These are phyloP conservation scores for Chromobotia macracanthus DNA, from an alignment of 2,797 vertebrate genomes.

Conservation along the genomic window DNA sequence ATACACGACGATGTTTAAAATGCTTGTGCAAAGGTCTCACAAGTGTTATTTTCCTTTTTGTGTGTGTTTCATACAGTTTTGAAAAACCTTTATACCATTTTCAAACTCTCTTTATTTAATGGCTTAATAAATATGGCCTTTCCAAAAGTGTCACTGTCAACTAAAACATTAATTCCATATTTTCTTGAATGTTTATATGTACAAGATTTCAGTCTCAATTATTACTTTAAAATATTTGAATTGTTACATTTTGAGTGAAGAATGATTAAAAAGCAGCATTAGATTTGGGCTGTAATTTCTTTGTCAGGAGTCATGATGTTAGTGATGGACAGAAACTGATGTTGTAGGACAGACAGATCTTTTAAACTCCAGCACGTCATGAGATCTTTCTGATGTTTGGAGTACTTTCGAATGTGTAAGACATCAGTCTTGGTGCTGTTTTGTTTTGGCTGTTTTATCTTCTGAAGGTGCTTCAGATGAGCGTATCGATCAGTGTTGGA, in stretches of 20 bases:
- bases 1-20: no score
- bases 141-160: no score
- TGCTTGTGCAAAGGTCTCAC: no score
- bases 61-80: no score
- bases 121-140: no score
- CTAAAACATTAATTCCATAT: no score
- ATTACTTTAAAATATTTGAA: constrained; percentile 36
- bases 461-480: constrained; percentile 28
- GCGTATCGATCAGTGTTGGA: background rate
- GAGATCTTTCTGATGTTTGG: constrained; percentile 46
- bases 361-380: constrained; percentile 50
- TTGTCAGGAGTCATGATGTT: background rate
- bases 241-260: constrained; percentile 42
- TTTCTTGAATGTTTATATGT: no score
- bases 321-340: background rate
- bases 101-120: no score
- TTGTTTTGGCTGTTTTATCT: constrained; percentile 45
- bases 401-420: constrained; percentile 61
- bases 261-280: constrained; percentile 17
- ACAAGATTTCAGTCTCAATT: no score
- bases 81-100: no score
- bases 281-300: background rate
- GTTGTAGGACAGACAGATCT: constrained; percentile 14
- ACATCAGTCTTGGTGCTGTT: constrained; percentile 36
- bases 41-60: no score